Conservation (phyloP, 2,797 vertebrate genomes). For the Falco naumanni region DNA sequence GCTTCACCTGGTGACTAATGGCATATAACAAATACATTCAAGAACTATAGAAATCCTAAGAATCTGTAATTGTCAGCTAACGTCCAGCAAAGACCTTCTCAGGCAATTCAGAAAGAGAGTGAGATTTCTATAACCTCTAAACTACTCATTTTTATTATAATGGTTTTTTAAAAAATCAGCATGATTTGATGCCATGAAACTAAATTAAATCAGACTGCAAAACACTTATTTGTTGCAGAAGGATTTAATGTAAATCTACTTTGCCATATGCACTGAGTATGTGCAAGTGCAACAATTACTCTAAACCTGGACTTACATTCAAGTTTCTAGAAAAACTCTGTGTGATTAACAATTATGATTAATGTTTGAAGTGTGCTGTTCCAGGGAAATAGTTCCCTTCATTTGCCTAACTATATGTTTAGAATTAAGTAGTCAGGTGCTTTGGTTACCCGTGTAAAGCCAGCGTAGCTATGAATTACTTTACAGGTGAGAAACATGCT, state of each 20-base stretch:
- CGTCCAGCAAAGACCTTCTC: constrained; percentile 75
- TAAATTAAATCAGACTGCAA: constrained; percentile 72
- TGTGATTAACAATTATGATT: constrained; percentile 75
- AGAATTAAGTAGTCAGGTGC: constrained; percentile 68
- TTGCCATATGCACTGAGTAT: constrained; percentile 32
- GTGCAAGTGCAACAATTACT: constrained; percentile 64
- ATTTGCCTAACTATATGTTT: constrained; percentile 67
- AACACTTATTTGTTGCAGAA: constrained; percentile 71
- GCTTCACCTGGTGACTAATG: constrained; percentile 89
- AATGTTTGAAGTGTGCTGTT: constrained; percentile 71
- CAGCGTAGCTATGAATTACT: constrained; percentile 19
- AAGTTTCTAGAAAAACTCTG: constrained; percentile 51
- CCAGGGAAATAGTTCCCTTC: constrained; percentile 60
- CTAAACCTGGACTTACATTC: constrained; percentile 56
- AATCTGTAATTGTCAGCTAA: constrained; percentile 85
- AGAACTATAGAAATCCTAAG: constrained; percentile 78
- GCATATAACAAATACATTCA: constrained; percentile 85
- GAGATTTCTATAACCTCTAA: constrained; percentile 72
- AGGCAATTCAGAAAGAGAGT: constrained; percentile 71
- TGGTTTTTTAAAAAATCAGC: constrained; percentile 55
- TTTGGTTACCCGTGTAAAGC: constrained; percentile 35
- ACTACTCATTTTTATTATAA: constrained; percentile 63
- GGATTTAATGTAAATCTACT: constrained; percentile 52
- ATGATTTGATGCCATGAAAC: constrained; percentile 58
- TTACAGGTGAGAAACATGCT: constrained; percentile 57